These are phyloP conservation scores for Eupristina koningsbergeri DNA, from an alignment of 1,140 invertebrate species.

Conservation along the genomic window DNA sequence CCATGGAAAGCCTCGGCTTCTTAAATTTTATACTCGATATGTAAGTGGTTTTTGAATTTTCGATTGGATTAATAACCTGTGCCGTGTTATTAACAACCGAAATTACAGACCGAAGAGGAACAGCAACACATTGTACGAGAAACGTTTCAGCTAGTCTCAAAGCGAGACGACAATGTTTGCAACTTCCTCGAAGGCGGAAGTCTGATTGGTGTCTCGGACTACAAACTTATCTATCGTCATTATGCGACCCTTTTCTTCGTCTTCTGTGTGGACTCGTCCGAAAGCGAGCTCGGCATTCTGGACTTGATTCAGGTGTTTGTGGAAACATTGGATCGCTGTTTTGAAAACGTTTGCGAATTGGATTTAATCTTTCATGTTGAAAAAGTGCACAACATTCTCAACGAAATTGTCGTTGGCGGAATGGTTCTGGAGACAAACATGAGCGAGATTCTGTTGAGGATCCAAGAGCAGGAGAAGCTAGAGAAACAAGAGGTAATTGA, in stretches of 20 bases:
- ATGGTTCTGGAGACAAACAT: slow-evolving; percentile 99
- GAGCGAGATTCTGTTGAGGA: slow-evolving; percentile 96
- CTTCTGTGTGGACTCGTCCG: slow-evolving; percentile 99
- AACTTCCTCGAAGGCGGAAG: slow-evolving; percentile 99
- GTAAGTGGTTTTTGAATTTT: slow-evolving; percentile 80
- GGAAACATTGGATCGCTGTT: slow-evolving; percentile 98
- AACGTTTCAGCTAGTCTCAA: slow-evolving; percentile 98
- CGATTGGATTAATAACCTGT: not conserved
- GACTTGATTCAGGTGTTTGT: slow-evolving; percentile 99
- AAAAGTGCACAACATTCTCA: slow-evolving; percentile 98
- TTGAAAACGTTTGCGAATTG: slow-evolving; percentile 99
- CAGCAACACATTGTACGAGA: slow-evolving; percentile 99
- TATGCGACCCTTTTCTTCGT: slow-evolving; percentile 99
- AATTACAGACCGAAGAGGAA: slow-evolving; percentile 94
- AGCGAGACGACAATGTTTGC: slow-evolving; percentile 99
- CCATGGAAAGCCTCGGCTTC: slow-evolving; percentile 97
- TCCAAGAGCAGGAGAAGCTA: slow-evolving; percentile 98
- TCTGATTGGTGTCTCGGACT: slow-evolving; percentile 97
- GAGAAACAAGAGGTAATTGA: slow-evolving; percentile 97
- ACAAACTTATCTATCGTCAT: slow-evolving; percentile 98
- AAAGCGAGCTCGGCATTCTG: slow-evolving; percentile 98
- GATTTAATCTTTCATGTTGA: slow-evolving; percentile 99
- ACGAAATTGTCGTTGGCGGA: slow-evolving; percentile 99
- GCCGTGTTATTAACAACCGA: no score
- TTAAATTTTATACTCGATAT: slow-evolving; percentile 99